Base-by-base conservation (phyloP, 2,113 vertebrate species). In the Ophthalmolycus amberensis region DNA sequence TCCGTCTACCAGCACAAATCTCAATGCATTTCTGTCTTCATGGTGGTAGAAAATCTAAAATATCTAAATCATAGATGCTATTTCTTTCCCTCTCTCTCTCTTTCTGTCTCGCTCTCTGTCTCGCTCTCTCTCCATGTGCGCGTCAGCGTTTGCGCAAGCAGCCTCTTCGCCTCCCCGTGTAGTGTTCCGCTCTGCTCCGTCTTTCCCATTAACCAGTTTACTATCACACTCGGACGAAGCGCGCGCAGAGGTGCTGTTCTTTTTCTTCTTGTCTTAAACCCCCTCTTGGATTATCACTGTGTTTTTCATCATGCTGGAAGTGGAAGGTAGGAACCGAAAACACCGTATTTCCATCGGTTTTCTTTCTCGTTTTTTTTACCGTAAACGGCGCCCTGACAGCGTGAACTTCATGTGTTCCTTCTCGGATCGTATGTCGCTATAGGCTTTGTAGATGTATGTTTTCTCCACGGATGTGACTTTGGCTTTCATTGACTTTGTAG, bases 231-330 rank as follows among this genome's bases (percentile, higher is more conserved):
- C 85, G 70, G 89, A 58, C 79, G 48, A 77, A 80, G 77, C 71
- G 75, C 84, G 67, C 50, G 29, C 38, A 73, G 64, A 81, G 86
- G 85, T 80, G 85, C 90, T 80, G 71, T 71, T 90, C 65, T 67
- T 69, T 59, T 71, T 25, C 18, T 71, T 32, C 66, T 22, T 52
- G 52, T 85, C 46, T 62, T 37, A 40, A 15, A 22, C 34, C 72
- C 25, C 54, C 11, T 63, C 79, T 78, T 77, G 93, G 95, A 94
- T 80, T 93, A 90, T 85, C 94, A 94, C 94, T 95, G 95, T 94
- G 94, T 90, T 85, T 86, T 85, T 85, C 90, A 85, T 66, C 85
- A 95, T 95, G 95, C 91, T 94, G 91, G 94, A 95, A 83, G 93
- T 83, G 83, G 94, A 95, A 95, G 95, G 95, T 95, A 95, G 84